Base-by-base conservation (phyloP, 1,140 invertebrate species). In the Trichomalopsis sarcophagae region DNA sequence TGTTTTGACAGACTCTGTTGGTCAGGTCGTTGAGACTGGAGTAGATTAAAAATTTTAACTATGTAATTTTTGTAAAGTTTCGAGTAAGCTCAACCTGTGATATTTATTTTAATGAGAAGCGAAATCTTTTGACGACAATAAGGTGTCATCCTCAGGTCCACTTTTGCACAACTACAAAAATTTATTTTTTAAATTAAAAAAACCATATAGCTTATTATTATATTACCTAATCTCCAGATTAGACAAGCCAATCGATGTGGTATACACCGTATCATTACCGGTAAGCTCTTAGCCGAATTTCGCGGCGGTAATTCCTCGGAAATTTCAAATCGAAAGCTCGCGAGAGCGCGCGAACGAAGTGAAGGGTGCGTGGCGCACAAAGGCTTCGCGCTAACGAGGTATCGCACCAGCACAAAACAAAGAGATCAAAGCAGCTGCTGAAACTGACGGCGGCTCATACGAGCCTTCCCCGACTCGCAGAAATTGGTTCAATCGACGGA, bases 361-460 rank as follows among this genome's bases (percentile, higher is more conserved):
- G n/a, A 69, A 80, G 62, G 62, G 36, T 69, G 36, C 47, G 30
- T 4, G 62, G 30, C 3, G 1, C 27, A 69, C 78, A 80, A 69
- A 69, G 78, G 66, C 11, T 27, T n/a, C 6, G 17, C 17, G 76
- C 76, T 78, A 78, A 78, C 76, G 30, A 78, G 76, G 62, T 78
- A 78, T 78, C 76, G 76, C 21, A 62, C 55, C 33, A 10, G 27
- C 33, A 4, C 27, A 13, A 33, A 68, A 80, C 78, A 80, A 80
- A 80, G 78, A 44, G 78, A 80, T 80, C 78, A 80, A 80, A 80
- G 78, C 21, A 40, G 40, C 13, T 69, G 13, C 10, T 66, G 21
- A 30, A 80, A 80, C 62, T 27, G 36, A 27, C 21, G 30, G 17
- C 55, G 44, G 14, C 17, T 2, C 6, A 33, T 13, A 66, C 47